Evolutionary conservation across 2,888 invertebrate genomes (phyloP).

Genomic region (Aspidiotus rigidus): DNA sequence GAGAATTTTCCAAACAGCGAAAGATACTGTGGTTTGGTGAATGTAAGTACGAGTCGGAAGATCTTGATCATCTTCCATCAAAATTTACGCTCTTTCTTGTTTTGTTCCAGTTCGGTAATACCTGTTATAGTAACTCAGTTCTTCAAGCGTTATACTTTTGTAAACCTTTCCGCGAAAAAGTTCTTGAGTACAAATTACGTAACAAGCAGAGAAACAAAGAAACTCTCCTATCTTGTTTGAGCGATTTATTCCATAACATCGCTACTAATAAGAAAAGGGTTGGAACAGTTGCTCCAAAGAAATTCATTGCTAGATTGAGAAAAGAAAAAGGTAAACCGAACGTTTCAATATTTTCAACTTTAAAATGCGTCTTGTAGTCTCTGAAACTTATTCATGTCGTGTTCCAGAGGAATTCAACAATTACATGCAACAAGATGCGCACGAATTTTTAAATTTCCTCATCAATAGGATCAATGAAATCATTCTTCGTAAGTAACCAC

Average conservation of each 20-base stretch:
- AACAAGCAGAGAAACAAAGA: constrained; percentile 86
- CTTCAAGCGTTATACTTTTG: constrained; percentile 99
- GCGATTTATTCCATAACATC: constrained; percentile 97
- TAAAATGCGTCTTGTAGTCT: background rate
- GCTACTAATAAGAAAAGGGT: constrained; percentile 99
- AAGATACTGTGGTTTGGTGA: constrained; percentile 98
- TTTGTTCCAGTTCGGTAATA: constrained; percentile 83
- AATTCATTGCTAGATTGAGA: constrained; percentile 93
- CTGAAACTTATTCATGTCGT: background rate
- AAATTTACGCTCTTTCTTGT: background rate
- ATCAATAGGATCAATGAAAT: constrained; percentile 98
- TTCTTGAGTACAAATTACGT: constrained; percentile 93
- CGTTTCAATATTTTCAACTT: background rate
- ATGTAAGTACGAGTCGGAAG: constrained; percentile 59
- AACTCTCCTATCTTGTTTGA: constrained; percentile 92
- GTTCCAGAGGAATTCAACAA: constrained; percentile 95
- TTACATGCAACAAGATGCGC: constrained; percentile 99
- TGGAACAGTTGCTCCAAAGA: constrained; percentile 98
- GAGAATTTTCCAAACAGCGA: constrained; percentile 98
- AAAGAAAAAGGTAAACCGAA: constrained; percentile 81
- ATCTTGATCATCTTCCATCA: background rate
- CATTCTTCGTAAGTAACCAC: constrained; percentile 67
- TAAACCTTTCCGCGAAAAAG: constrained; percentile 96
- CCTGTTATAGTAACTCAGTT: constrained; percentile 99
- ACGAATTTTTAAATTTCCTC: constrained; percentile 97